Evolutionary conservation across 2,888 invertebrate species (phyloP).

Genomic region (Choristoneura rosaceana): DNA sequence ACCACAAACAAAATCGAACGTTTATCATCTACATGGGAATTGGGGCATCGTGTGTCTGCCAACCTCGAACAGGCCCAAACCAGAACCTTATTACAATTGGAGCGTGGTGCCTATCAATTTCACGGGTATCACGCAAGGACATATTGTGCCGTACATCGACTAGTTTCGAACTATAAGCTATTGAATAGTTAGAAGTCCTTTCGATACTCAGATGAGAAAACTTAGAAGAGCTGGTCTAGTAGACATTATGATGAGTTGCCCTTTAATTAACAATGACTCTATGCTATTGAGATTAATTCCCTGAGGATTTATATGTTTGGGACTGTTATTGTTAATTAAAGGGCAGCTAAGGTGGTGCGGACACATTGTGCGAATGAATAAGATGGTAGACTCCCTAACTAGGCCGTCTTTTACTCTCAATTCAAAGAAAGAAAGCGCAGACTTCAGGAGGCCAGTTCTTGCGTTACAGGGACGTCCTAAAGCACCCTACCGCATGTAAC

Average conservation of each 20-base stretch:
- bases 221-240: background rate
- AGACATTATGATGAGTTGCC: background rate
- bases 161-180: conserved; percentile 22
- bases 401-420: too few relatives aligned
- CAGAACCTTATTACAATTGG: conserved; percentile 11
- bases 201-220: conserved; percentile 9
- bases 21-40: conserved; percentile 10
- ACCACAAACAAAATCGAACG: background rate
- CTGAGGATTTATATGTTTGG: too few relatives aligned
- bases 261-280: too few relatives aligned
- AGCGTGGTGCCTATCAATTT: conserved; percentile 34
- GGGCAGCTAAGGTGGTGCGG: too few relatives aligned
- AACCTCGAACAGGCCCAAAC: conserved; percentile 12
- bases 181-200: conserved; percentile 15
- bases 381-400: too few relatives aligned
- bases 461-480: too few relatives aligned
- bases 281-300: too few relatives aligned
- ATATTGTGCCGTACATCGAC: conserved; percentile 12
- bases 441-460: too few relatives aligned
- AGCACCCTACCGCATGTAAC: too few relatives aligned
- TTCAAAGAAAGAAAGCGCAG: too few relatives aligned
- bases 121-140: conserved; percentile 18
- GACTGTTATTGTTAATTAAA: too few relatives aligned
- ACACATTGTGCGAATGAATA: too few relatives aligned
- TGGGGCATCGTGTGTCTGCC: conserved; percentile 19